Percentiles rank a stretch among this genome's conserved stretches.
Evolutionary conservation across 2,113 vertebrate species (phyloP).

Genomic region (Austrofundulus limnaeus): DNA sequence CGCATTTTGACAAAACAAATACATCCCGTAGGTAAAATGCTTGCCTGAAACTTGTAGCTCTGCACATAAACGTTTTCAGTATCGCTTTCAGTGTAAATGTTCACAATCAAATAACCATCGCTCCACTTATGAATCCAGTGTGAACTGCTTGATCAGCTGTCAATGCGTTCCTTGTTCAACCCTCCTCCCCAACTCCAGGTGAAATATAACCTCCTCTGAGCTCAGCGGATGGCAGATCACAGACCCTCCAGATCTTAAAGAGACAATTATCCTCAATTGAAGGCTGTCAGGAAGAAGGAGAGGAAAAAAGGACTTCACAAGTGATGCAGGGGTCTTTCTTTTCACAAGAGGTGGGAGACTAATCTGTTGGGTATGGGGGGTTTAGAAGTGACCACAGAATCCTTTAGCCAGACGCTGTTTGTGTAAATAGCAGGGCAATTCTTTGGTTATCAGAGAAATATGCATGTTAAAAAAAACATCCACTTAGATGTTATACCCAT

Average conservation of each 20-base stretch:
- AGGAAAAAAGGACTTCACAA: conserved; percentile 77
- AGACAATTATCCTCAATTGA: conserved; percentile 83
- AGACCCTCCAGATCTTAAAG: conserved; percentile 76
- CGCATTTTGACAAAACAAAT: too few species aligned
- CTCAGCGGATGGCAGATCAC: conserved; percentile 81
- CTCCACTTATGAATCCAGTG: conserved; percentile 22
- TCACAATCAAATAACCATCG: neutral
- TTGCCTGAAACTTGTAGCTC: too few species aligned
- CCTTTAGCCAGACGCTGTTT: conserved; percentile 42
- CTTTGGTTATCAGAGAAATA: conserved; percentile 60
- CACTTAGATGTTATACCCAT: neutral
- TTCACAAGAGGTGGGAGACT: conserved; percentile 38
- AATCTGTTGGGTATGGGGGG: conserved; percentile 49
- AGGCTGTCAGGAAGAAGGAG: conserved; percentile 79
- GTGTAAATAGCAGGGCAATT: conserved; percentile 41
- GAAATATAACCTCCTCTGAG: conserved; percentile 70
- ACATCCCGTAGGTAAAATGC: too few species aligned
- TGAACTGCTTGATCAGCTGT: conserved; percentile 47
- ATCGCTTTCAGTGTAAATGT: neutral
- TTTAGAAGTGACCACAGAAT: conserved; percentile 65
- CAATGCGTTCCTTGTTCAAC: conserved; percentile 51
- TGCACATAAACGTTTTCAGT: too few species aligned
- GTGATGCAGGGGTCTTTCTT: conserved; percentile 65
- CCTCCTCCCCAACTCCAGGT: conserved; percentile 41
- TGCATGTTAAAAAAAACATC: conserved; percentile 29